Conservation (phyloP, 2,113 vertebrate genomes). For the Brachypodius melanocephalos region DNA sequence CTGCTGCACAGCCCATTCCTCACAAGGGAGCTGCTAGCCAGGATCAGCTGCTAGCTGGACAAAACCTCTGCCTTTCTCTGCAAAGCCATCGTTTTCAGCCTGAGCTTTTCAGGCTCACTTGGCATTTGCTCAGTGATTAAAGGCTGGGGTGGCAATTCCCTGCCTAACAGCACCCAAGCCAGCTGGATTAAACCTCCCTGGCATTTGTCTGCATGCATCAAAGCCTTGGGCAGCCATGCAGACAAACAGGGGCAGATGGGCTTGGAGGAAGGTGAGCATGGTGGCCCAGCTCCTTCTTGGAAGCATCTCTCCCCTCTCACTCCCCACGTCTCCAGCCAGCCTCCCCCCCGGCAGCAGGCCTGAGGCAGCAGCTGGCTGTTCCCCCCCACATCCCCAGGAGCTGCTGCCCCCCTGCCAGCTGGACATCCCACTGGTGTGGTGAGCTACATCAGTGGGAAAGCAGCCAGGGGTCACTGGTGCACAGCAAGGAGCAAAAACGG, state of each 20-base stretch:
- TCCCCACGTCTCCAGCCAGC: not conserved
- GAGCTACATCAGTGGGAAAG: not conserved
- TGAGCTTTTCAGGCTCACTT: not conserved
- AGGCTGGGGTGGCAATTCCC: not conserved
- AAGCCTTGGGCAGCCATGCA: not conserved
- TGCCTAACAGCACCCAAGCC: not conserved
- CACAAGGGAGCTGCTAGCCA: not conserved
- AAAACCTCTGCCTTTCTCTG: not conserved
- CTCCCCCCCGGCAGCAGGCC: not conserved
- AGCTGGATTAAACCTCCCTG: not conserved
- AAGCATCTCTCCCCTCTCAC: not conserved
- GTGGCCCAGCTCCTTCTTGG: not conserved
- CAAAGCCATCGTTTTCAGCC: not conserved
- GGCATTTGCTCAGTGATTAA: not conserved
- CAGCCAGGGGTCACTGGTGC: not conserved
- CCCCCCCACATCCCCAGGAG: not conserved
- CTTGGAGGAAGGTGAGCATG: rapidly evolving
- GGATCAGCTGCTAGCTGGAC: not conserved
- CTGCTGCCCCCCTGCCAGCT: not conserved
- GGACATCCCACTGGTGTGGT: rapidly evolving
- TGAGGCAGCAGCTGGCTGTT: not conserved
- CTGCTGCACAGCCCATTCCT: not conserved
- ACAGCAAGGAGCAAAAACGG: not conserved
- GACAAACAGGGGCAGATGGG: not conserved
- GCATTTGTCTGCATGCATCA: rapidly evolving